A percentile compares a stretch with the other conserved stretches of the same genome.
phyloP scores from a whole-genome alignment of 2,113 vertebrate genomes.

The Chauna torquata region DNA sequence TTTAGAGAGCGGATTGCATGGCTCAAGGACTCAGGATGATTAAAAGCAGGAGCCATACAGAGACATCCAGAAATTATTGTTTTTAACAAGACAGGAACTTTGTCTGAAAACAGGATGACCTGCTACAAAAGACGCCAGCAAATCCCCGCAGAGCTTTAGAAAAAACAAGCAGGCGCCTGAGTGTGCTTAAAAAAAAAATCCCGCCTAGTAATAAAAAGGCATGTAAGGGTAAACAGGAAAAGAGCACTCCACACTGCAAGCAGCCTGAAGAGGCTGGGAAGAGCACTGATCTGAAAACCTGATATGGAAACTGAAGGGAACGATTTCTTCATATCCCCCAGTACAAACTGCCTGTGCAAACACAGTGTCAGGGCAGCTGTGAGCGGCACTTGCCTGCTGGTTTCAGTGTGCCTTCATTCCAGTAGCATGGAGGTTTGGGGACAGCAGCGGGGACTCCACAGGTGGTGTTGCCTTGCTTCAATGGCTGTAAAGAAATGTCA shows the following conservation, averaged over 20 bases:
- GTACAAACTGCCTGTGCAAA: background rate
- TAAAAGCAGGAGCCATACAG: constrained; percentile 49
- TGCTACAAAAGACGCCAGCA: constrained; percentile 42
- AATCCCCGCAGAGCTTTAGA: constrained; percentile 70
- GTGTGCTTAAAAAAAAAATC: constrained; percentile 32
- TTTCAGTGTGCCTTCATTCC: background rate
- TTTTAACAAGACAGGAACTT: constrained; percentile 70
- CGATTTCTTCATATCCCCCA: background rate
- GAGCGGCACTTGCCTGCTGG: background rate
- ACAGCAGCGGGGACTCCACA: background rate
- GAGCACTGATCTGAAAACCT: constrained; percentile 35
- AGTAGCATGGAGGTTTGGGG: background rate
- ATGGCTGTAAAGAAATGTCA: background rate
- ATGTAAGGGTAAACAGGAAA: constrained; percentile 75
- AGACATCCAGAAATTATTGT: constrained; percentile 57
- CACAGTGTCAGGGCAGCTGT: background rate
- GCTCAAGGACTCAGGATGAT: constrained; percentile 21
- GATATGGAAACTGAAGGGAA: background rate
- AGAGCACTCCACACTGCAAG: constrained; percentile 52
- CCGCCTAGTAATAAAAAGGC: constrained; percentile 48
- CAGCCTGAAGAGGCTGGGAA: constrained; percentile 20
- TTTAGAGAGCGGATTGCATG: background rate
- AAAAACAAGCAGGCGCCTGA: constrained; percentile 70
- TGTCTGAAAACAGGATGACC: constrained; percentile 80
- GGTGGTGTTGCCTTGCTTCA: background rate